Evolutionary conservation across 2,888 invertebrate species (phyloP), one percentile per base, ranked within the genome.

Genomic region (Brachylomia viminalis): DNA sequence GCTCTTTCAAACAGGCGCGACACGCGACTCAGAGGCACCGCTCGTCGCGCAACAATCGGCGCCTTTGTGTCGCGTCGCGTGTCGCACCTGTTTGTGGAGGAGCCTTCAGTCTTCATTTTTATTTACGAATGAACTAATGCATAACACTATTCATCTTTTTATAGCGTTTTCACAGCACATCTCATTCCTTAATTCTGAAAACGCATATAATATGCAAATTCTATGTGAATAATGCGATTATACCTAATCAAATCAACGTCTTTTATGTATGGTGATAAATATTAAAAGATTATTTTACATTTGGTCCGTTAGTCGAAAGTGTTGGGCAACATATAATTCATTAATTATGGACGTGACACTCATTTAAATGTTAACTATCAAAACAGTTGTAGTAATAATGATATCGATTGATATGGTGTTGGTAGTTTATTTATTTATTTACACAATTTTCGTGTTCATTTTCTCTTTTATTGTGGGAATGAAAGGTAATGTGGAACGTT

Each of bases 291-390:
- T 86, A 75, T 73, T 77, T 77, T 49, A 42, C n/a, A 65, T 86
- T 75, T 23, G 38, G 45, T 70, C 79, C 77, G 70, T 76, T 86
- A 86, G 78, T 74, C 42, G 74, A 83, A 80, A 85, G 80, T 87
- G 75, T 83, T 78, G 62, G 70, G 68, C 69, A 58, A 77, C 62
- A 71, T 72, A 65, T 65, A 38, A 58, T 72, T 56, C 42, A 58
- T 73, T 77, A 77, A 79, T 86, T 83, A 83, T 69, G 64, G 61
- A 69, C 67, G 72, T 42, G 66, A 72, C 69, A 80, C 74, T 68
- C 70, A 66, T 80, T 75, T 80, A 78, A 84, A 83, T 79, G 69
- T 79, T 82, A 85, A 87, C 87, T 76, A 85, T 73, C 54, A 58
- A 80, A 76, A 85, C 61, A 75, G 66, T 54, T 79, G 74, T 82